These are phyloP conservation scores for Orussus abietinus DNA, from an alignment of 1,140 invertebrate species.

Conservation along the genomic window DNA sequence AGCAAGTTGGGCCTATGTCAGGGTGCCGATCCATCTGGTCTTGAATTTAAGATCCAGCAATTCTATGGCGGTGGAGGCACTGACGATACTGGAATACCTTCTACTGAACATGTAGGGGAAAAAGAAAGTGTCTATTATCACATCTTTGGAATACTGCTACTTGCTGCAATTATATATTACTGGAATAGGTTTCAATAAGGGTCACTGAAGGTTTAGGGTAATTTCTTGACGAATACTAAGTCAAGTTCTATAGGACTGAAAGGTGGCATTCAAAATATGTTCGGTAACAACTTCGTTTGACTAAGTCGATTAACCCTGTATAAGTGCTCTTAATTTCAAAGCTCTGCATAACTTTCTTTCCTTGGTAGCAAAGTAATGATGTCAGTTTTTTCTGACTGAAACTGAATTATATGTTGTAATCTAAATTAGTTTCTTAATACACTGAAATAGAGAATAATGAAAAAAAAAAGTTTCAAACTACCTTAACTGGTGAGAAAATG, in stretches of 20 bases:
- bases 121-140: slow-evolving; percentile 39
- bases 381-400: no score
- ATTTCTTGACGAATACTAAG: background rate
- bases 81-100: slow-evolving; percentile 60
- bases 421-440: no score
- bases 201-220: background rate
- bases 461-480: no score
- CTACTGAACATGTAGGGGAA: slow-evolving; percentile 72
- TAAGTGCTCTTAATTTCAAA: no score
- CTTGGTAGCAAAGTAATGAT: no score
- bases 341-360: no score
- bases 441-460: no score
- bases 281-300: background rate
- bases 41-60: slow-evolving; percentile 89
- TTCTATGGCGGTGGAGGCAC: slow-evolving; percentile 71
- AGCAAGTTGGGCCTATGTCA: slow-evolving; percentile 75
- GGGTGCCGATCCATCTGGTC: slow-evolving; percentile 74
- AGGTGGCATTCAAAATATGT: background rate
- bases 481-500: no score
- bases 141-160: slow-evolving; percentile 41
- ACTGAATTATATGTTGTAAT: no score
- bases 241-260: background rate
- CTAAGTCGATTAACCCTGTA: no score
- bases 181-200: slow-evolving; percentile 32
- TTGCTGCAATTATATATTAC: slow-evolving; percentile 37